phyloP scores from a whole-genome alignment of 2,888 invertebrate species.

The Ectemnius lituratus region DNA sequence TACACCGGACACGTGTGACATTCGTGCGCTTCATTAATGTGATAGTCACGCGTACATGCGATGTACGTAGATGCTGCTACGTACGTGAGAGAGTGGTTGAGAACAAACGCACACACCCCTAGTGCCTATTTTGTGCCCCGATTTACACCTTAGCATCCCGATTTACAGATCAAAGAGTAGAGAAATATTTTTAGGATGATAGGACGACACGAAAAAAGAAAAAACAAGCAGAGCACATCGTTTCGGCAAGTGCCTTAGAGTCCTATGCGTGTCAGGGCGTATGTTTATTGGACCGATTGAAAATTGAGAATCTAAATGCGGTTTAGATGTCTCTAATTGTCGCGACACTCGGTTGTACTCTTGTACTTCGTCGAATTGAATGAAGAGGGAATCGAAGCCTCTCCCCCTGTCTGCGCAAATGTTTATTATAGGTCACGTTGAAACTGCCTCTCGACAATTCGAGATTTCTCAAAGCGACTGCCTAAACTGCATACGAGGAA shows the following conservation, averaged over 20 bases:
- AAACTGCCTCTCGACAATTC: conserved; percentile 25
- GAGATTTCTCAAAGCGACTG: conserved; percentile 17
- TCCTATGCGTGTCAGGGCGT: conserved; percentile 22
- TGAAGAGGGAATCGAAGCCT: not conserved
- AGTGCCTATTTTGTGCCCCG: conserved; percentile 42
- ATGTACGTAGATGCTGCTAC: conserved; percentile 4
- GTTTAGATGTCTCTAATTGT: conserved; percentile 68
- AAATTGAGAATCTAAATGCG: conserved; percentile 71
- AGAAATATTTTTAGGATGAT: not conserved
- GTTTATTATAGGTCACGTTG: not conserved
- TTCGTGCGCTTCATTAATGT: not conserved
- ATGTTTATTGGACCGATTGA: conserved; percentile 56
- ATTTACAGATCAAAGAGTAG: not conserved
- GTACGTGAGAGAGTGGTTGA: not conserved
- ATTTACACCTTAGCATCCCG: conserved; percentile 7
- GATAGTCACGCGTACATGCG: conserved; percentile 8
- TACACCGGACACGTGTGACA: conserved; percentile 6
- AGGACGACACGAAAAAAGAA: not conserved
- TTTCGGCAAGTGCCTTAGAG: conserved; percentile 24
- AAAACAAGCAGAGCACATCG: no score
- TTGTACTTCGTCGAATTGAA: conserved; percentile 23
- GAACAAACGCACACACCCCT: conserved; percentile 25
- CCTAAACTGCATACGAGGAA: conserved; percentile 31
- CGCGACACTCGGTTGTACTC: conserved; percentile 31
- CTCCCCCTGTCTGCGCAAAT: not conserved